Percentiles rank a stretch among this genome's conserved stretches.
These are phyloP conservation scores for Paramormyrops hopkinsi DNA, from an alignment of 2,797 vertebrate genomes.

Conservation along the genomic window DNA sequence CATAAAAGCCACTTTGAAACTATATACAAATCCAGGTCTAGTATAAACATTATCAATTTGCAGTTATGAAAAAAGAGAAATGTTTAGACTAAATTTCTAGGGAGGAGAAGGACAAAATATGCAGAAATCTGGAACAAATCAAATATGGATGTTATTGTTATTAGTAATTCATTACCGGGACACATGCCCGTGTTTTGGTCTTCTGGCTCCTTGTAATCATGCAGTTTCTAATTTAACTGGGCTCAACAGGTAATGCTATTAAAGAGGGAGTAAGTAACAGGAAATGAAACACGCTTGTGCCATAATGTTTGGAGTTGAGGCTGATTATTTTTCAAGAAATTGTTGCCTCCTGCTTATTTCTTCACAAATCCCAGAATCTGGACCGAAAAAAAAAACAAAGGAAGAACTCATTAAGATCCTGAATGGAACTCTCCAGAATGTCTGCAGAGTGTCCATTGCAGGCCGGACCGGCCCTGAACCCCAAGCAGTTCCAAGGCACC, in stretches of 20 bases:
- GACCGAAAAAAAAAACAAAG: slow-evolving; percentile 39
- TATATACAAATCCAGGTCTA: neutral
- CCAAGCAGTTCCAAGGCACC: slow-evolving; percentile 13
- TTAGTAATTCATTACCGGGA: slow-evolving; percentile 61
- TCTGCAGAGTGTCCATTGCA: slow-evolving; percentile 26
- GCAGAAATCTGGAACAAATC: slow-evolving; percentile 25
- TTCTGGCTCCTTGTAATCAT: slow-evolving; percentile 57
- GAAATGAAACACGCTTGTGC: slow-evolving; percentile 69
- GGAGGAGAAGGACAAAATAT: neutral
- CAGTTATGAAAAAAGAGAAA: slow-evolving; percentile 10
- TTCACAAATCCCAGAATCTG: slow-evolving; percentile 32
- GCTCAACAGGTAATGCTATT: slow-evolving; percentile 70
- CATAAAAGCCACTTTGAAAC: neutral
- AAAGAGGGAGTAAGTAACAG: slow-evolving; percentile 61
- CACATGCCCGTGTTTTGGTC: neutral
- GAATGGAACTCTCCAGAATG: slow-evolving; percentile 43
- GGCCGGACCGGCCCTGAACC: neutral
- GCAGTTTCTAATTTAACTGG: slow-evolving; percentile 65
- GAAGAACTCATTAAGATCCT: slow-evolving; percentile 36
- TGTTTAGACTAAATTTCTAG: neutral
- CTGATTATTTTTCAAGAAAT: slow-evolving; percentile 33
- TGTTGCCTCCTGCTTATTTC: slow-evolving; percentile 26
- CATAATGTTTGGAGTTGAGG: slow-evolving; percentile 52
- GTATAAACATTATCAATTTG: neutral
- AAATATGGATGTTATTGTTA: slow-evolving; percentile 61